Evolutionary conservation across 2,888 invertebrate genomes (phyloP).

Genomic region (Meiosimyza decipiens): DNA sequence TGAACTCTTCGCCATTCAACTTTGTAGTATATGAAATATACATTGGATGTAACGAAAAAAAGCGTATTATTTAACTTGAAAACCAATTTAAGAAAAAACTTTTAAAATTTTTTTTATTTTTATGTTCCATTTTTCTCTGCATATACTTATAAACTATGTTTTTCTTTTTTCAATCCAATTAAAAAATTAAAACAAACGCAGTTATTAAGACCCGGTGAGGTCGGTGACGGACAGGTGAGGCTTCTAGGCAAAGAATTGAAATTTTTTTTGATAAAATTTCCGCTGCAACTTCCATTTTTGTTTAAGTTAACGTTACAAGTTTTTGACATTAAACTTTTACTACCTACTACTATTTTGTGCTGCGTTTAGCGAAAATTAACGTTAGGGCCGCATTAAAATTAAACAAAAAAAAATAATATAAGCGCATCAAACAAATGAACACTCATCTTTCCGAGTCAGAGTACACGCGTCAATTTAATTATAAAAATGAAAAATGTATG

Average conservation of each 20-base stretch:
- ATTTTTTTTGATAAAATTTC: slow-evolving; percentile 14
- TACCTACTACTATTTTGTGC: slow-evolving; percentile 5
- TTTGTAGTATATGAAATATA: too few species aligned
- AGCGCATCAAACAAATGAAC: too few species aligned
- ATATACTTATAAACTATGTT: slow-evolving; percentile 46
- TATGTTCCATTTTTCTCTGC: slow-evolving; percentile 37
- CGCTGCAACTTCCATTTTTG: slow-evolving; percentile 15
- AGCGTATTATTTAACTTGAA: not conserved
- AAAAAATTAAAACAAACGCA: slow-evolving; percentile 51
- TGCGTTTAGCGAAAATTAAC: not conserved
- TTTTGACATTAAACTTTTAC: not conserved
- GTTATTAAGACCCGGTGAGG: slow-evolving; percentile 81
- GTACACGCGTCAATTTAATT: too few species aligned
- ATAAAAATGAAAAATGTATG: too few species aligned
- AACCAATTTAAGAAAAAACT: not conserved
- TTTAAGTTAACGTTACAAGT: not conserved
- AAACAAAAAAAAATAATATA: too few species aligned
- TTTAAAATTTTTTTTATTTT: slow-evolving; percentile 19
- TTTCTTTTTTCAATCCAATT: slow-evolving; percentile 38
- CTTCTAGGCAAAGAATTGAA: slow-evolving; percentile 10
- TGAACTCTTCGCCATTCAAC: too few species aligned
- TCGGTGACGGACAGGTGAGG: slow-evolving; percentile 77
- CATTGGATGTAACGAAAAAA: too few species aligned
- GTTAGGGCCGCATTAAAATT: too few species aligned
- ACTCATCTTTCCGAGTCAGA: too few species aligned